Percentiles rank a stretch among this genome's conserved stretches.
Evolutionary conservation across 2,888 invertebrate species (phyloP).

Genomic region (Spodoptera littoralis): DNA sequence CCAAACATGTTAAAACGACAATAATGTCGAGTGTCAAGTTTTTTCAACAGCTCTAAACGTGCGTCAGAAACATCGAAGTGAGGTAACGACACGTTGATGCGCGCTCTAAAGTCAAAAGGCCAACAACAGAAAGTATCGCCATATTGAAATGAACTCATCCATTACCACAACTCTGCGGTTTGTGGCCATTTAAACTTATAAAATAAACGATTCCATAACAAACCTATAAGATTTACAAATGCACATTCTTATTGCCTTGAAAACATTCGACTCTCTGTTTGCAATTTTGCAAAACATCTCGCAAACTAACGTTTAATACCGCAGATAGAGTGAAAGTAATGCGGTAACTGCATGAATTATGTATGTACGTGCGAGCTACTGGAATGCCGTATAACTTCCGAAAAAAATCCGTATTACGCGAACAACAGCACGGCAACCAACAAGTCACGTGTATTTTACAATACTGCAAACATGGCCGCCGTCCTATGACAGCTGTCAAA

Average conservation of each 20-base stretch:
- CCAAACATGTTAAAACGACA: conserved; percentile 28
- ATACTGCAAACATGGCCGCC: conserved; percentile 44
- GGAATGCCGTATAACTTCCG: conserved; percentile 65
- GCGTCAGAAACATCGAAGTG: conserved; percentile 29
- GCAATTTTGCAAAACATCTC: conserved; percentile 49
- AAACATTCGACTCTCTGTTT: conserved; percentile 18
- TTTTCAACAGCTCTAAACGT: conserved; percentile 27
- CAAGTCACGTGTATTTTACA: conserved; percentile 45
- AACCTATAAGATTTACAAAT: conserved; percentile 37
- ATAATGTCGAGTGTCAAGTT: conserved; percentile 22
- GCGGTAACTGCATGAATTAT: conserved; percentile 72
- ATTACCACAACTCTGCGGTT: conserved; percentile 41
- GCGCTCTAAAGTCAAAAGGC: conserved; percentile 39
- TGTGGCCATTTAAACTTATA: conserved; percentile 32
- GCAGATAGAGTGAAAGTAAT: conserved; percentile 71
- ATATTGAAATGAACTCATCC: conserved; percentile 39
- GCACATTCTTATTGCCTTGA: conserved; percentile 44
- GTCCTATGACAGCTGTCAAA: conserved; percentile 51
- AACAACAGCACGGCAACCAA: conserved; percentile 47
- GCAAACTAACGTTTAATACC: conserved; percentile 49
- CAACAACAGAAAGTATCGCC: conserved; percentile 51
- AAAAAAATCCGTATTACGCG: conserved; percentile 62
- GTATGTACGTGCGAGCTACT: conserved; percentile 59
- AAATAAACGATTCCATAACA: conserved; percentile 44
- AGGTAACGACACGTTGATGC: conserved; percentile 26